Evolutionary conservation across 2,888 invertebrate species (phyloP).

Genomic region (Atethmia centrago): DNA sequence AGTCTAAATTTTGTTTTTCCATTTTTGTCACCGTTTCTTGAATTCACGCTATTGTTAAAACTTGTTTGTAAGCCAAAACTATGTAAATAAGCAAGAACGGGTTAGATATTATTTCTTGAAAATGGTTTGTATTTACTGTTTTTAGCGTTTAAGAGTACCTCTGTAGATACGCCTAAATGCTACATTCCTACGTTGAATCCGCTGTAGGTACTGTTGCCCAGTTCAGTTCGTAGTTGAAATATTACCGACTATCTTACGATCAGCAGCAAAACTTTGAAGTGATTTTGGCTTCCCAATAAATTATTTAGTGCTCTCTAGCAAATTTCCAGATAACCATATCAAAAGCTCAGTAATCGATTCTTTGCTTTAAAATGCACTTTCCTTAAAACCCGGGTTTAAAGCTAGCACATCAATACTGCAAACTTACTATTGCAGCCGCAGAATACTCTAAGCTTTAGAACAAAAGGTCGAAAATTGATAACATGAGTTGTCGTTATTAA

Average conservation of each 20-base stretch:
- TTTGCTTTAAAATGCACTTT: conserved; percentile 57
- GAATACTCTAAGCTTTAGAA: neutral
- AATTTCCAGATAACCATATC: conserved; percentile 44
- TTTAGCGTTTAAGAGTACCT: too few relatives aligned
- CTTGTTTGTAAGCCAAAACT: neutral
- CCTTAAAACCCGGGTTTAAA: conserved; percentile 45
- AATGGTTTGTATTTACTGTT: too few relatives aligned
- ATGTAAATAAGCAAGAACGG: neutral
- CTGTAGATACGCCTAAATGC: too few relatives aligned
- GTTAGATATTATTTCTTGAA: too few relatives aligned
- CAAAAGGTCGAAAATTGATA: conserved; percentile 25
- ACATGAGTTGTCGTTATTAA: neutral
- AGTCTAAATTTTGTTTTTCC: too few relatives aligned
- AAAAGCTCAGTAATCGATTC: conserved; percentile 48
- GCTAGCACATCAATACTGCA: conserved; percentile 39
- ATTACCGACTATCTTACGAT: conserved; percentile 5
- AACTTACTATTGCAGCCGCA: conserved; percentile 13
- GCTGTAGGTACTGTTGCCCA: too few relatives aligned
- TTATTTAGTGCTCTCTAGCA: conserved; percentile 29
- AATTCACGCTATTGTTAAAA: neutral
- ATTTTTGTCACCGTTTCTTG: neutral
- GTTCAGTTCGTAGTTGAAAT: conserved; percentile 15
- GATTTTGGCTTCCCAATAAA: conserved; percentile 28
- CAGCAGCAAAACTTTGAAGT: conserved; percentile 10
- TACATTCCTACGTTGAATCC: too few relatives aligned